Conservation (phyloP, 2,888 invertebrate species). For the Drosophila histrio region DNA sequence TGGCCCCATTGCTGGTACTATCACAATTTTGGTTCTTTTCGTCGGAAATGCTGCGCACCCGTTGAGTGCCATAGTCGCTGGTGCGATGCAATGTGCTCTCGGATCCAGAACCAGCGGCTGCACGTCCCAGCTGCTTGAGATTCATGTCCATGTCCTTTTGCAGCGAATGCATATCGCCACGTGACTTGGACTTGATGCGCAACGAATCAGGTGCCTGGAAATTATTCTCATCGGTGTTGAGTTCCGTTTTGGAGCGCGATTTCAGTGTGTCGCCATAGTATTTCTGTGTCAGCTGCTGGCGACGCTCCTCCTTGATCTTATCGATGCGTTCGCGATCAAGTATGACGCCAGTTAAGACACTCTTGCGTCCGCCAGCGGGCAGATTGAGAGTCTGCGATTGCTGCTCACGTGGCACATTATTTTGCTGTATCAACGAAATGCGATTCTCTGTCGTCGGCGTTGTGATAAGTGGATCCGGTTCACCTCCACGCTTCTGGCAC, state of each 20-base stretch:
- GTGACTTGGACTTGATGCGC: slow-evolving; percentile 83
- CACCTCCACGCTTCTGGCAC: slow-evolving; percentile 59
- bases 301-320: slow-evolving; percentile 95
- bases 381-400: slow-evolving; percentile 27
- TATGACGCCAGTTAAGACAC: slow-evolving; percentile 86
- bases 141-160: slow-evolving; percentile 83
- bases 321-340: slow-evolving; percentile 93
- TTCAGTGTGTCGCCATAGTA: slow-evolving; percentile 92
- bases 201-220: slow-evolving; percentile 79
- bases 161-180: slow-evolving; percentile 81
- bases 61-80: slow-evolving; percentile 60
- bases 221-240: slow-evolving; percentile 81
- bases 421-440: slow-evolving; percentile 87
- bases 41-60: slow-evolving; percentile 83
- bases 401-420: slow-evolving; percentile 81
- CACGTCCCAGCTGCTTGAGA: slow-evolving; percentile 76
- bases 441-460: slow-evolving; percentile 88
- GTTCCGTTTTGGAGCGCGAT: slow-evolving; percentile 84
- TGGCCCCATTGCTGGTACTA: slow-evolving; percentile 50
- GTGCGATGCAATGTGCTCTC: slow-evolving; percentile 71
- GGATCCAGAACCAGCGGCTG: slow-evolving; percentile 75
- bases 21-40: slow-evolving; percentile 84
- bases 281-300: slow-evolving; percentile 93
- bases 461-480: slow-evolving; percentile 66
- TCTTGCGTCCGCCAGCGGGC: slow-evolving; percentile 60